Evolutionary conservation across 2,888 invertebrate species (phyloP), one percentile per base, ranked within the genome.

Genomic region (Lasius platythorax): DNA sequence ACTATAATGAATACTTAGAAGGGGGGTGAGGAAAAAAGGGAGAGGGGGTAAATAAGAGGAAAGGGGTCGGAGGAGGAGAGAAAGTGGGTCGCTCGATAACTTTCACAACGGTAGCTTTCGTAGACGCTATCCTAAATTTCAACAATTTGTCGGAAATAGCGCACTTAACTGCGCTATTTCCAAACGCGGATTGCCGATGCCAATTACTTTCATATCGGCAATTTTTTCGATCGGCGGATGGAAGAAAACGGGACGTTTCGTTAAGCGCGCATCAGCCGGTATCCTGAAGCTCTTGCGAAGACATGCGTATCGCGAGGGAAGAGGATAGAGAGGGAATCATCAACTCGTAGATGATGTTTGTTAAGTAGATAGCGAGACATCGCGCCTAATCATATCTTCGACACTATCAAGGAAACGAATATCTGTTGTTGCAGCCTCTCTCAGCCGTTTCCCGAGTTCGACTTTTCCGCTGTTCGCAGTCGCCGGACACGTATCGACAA

Each of bases 41-140:
- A 9, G 12, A 18, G 58, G 9, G 33, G 28, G 28, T 33, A 46
- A 83, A 58, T 74, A 70, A 72, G 70, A 66, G 64, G 63, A 88
- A 84, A 88, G 85, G 88, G 87, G 84, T 87, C 83, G 83, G 84
- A 78, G 87, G 68, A 84, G 85, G 88, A 87, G 88, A 87, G 90
- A 92, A 92, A 92, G 90, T 92, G 91, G 92, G 92, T 92, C 92
- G 92, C 92, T 92, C 92, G 91, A 92, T 92, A 92, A 88, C 89
- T 90, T 90, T 90, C 87, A 86, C 89, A 86, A 75, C 72, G 88
- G 66, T 81, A 76, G 74, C 83, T 89, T 91, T 90, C 91, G 91
- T 74, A 91, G 90, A 87, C 85, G 85, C 91, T 91, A 92, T 85
- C 83, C 85, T 82, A 84, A 90, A 88, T 91, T 91, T 86, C 82